Conservation (phyloP, 2,113 vertebrate species). For the Murina feae region DNA sequence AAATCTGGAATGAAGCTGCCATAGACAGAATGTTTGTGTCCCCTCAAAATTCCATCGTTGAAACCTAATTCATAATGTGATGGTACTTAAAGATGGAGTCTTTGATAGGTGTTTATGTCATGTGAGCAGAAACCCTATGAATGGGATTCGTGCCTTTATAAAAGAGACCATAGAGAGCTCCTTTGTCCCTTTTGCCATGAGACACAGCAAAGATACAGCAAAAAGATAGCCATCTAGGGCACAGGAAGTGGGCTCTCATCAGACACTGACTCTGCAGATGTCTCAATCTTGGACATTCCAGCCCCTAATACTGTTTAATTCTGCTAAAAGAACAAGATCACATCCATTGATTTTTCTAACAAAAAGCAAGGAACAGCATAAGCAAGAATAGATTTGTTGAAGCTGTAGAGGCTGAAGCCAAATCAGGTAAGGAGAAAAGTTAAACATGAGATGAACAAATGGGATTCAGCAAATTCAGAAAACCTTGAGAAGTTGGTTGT, state of each 20-base stretch:
- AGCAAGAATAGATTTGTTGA: neutral
- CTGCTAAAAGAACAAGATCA: neutral
- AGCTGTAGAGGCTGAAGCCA: neutral
- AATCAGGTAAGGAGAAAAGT: neutral
- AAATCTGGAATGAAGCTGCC: neutral
- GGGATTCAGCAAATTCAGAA: neutral
- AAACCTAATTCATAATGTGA: neutral
- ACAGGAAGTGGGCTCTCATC: neutral
- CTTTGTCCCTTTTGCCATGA: neutral
- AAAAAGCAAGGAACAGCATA: neutral
- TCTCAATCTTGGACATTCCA: neutral
- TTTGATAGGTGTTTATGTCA: neutral
- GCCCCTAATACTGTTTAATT: neutral
- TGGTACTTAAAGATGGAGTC: neutral
- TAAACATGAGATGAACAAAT: neutral
- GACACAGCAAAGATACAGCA: neutral
- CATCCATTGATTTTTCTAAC: neutral
- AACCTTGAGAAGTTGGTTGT: neutral
- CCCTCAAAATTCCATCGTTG: neutral
- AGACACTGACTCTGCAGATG: neutral
- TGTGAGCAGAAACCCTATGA: neutral
- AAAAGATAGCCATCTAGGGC: neutral
- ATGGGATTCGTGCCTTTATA: neutral
- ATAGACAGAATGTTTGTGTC: neutral
- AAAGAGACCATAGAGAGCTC: neutral